A percentile compares a stretch with the other conserved stretches of the same genome.
These are phyloP conservation scores for Nezara viridula DNA, from an alignment of 2,888 invertebrate genomes.

Conservation along the genomic window DNA sequence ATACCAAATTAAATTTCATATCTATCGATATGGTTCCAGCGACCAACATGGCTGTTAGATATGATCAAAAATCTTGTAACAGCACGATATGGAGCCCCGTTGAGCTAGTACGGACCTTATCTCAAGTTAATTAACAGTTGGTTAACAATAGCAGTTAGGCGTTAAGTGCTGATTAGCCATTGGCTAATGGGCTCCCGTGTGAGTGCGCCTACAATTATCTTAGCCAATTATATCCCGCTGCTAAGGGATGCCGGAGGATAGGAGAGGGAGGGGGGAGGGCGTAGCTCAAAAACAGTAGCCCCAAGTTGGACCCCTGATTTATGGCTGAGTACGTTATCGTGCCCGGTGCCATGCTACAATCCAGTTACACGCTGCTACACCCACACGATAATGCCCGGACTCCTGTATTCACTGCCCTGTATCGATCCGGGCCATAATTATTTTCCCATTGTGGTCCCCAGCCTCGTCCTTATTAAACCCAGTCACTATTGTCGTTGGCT, in stretches of 20 bases:
- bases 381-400: conserved; percentile 29
- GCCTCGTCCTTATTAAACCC: conserved; percentile 40
- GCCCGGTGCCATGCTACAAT: conserved; percentile 28
- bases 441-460: conserved; percentile 34
- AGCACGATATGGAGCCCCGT: background rate
- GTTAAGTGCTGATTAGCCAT: conserved; percentile 59
- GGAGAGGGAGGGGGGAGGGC: background rate
- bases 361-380: conserved; percentile 51
- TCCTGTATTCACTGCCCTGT: conserved; percentile 42
- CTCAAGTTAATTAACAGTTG: conserved; percentile 58
- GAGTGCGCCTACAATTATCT: conserved; percentile 55
- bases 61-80: conserved; percentile 15
- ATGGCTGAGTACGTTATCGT: conserved; percentile 38
- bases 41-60: background rate
- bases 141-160: conserved; percentile 59
- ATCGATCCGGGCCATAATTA: conserved; percentile 24
- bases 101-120: conserved; percentile 34
- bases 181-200: conserved; percentile 54
- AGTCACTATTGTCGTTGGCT: background rate
- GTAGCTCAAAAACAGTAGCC: conserved; percentile 34
- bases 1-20: background rate
- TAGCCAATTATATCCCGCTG: conserved; percentile 58
- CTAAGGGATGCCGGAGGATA: background rate
- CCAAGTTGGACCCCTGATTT: conserved; percentile 42
- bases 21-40: background rate